Evolutionary conservation across 2,797 vertebrate genomes (phyloP).

Genomic region (Gorsachius magnificus): DNA sequence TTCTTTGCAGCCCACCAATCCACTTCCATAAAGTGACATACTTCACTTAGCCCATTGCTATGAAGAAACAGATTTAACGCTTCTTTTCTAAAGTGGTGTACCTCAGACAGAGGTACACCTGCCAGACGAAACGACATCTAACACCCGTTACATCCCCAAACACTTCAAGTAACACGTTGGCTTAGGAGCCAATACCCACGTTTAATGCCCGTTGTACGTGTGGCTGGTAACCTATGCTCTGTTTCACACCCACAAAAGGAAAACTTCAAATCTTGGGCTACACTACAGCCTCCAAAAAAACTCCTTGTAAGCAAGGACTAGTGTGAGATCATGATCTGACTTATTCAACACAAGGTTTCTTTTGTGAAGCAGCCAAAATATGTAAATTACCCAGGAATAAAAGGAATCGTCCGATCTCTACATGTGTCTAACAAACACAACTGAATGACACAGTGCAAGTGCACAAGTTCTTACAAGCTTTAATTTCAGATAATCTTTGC

Average conservation of each 20-base stretch:
- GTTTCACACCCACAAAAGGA: conserved; percentile 10
- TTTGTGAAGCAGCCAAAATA: conserved; percentile 65
- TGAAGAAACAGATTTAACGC: not conserved
- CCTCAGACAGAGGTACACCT: not conserved
- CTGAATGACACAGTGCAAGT: not conserved
- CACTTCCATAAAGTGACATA: not conserved
- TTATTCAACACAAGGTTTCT: conserved; percentile 33
- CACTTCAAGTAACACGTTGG: accelerated
- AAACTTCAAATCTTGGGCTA: not conserved
- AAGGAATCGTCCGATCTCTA: conserved; percentile 36
- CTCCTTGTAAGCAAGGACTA: conserved; percentile 4
- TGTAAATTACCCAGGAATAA: conserved; percentile 55
- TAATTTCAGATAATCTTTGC: conserved; percentile 55
- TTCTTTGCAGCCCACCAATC: not conserved
- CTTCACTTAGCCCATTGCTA: not conserved
- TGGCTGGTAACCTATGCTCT: not conserved
- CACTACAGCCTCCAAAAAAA: not conserved
- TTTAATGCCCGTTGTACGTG: not conserved
- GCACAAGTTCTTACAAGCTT: conserved; percentile 33
- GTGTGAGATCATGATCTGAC: conserved; percentile 28
- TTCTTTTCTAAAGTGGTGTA: not conserved
- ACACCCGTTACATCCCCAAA: not conserved
- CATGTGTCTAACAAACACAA: conserved; percentile 43
- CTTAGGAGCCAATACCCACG: not conserved
- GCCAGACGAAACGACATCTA: not conserved